Conservation (phyloP, 2,888 invertebrate species). For the Oconnorella tubifera region DNA sequence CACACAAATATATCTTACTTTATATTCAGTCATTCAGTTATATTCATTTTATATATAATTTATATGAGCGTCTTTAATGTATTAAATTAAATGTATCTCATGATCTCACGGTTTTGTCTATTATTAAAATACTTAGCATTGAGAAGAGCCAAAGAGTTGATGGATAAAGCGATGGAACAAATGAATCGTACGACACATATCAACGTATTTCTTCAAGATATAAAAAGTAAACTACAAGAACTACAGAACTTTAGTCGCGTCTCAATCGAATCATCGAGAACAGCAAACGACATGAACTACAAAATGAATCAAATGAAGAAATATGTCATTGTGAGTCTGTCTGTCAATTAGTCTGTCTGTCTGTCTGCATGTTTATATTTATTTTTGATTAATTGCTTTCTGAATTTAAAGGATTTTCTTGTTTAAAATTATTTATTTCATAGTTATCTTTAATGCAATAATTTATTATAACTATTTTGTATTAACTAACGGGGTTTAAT, state of each 20-base stretch:
- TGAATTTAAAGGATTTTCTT: too few species aligned
- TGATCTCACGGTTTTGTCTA: too few species aligned
- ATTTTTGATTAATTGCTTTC: too few species aligned
- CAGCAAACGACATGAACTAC: slow-evolving; percentile 23
- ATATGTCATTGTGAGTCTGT: slow-evolving; percentile 18
- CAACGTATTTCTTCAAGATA: slow-evolving; percentile 46
- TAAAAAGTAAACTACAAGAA: slow-evolving; percentile 47
- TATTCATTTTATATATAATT: too few species aligned
- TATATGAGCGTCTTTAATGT: too few species aligned
- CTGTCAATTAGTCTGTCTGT: background rate
- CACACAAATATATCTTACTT: too few species aligned
- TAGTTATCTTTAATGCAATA: too few species aligned
- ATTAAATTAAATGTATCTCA: too few species aligned
- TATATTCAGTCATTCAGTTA: too few species aligned
- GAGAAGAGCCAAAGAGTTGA: slow-evolving; percentile 59
- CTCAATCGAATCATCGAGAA: slow-evolving; percentile 39
- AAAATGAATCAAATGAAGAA: slow-evolving; percentile 14
- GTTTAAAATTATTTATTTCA: too few species aligned
- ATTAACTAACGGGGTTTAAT: too few species aligned
- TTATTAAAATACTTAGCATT: slow-evolving; percentile 39
- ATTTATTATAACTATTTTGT: too few species aligned
- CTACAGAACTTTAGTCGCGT: slow-evolving; percentile 42
- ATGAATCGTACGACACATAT: slow-evolving; percentile 36
- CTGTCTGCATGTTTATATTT: background rate
- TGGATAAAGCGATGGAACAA: slow-evolving; percentile 52